Evolutionary conservation across 2,888 invertebrate species (phyloP).

Genomic region (Pasiphila rectangulata): DNA sequence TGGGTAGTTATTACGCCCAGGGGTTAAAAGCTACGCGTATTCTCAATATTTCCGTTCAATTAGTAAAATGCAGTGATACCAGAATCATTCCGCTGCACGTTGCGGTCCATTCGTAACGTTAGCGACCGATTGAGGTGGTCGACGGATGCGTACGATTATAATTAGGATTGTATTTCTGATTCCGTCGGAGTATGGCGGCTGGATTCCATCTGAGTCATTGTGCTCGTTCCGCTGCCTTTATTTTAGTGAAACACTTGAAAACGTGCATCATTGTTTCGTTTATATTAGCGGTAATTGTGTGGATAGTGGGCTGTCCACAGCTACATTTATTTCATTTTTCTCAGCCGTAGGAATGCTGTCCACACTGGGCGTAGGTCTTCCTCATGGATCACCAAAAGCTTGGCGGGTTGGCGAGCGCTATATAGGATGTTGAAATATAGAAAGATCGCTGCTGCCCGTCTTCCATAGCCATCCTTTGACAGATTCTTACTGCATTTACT

Average conservation of each 20-base stretch:
- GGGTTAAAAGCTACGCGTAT: too few relatives aligned
- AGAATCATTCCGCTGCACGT: conserved; percentile 25
- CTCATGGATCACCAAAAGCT: too few relatives aligned
- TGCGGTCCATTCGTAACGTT: conserved; percentile 52
- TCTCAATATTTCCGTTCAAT: too few relatives aligned
- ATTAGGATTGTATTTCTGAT: conserved; percentile 82
- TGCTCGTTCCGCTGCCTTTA: conserved; percentile 78
- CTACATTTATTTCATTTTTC: not conserved
- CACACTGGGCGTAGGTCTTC: too few relatives aligned
- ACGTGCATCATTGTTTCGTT: conserved; percentile 69
- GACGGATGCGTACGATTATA: conserved; percentile 81
- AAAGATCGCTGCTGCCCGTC: too few relatives aligned
- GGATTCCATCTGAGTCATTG: conserved; percentile 81
- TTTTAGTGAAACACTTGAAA: conserved; percentile 78
- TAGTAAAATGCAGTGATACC: too few relatives aligned
- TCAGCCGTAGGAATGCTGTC: too few relatives aligned
- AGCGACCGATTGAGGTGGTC: conserved; percentile 74
- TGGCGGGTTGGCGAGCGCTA: too few relatives aligned
- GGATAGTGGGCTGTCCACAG: not conserved
- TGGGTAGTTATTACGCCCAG: too few relatives aligned
- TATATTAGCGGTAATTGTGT: conserved; percentile 45
- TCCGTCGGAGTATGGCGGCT: conserved; percentile 77
- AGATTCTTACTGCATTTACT: too few relatives aligned
- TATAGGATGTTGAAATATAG: too few relatives aligned
- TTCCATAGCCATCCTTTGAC: too few relatives aligned